These are phyloP conservation scores for Epizoanthus illoricatus DNA, from an alignment of 92 coral and sea anemone species.

Conservation along the genomic window DNA sequence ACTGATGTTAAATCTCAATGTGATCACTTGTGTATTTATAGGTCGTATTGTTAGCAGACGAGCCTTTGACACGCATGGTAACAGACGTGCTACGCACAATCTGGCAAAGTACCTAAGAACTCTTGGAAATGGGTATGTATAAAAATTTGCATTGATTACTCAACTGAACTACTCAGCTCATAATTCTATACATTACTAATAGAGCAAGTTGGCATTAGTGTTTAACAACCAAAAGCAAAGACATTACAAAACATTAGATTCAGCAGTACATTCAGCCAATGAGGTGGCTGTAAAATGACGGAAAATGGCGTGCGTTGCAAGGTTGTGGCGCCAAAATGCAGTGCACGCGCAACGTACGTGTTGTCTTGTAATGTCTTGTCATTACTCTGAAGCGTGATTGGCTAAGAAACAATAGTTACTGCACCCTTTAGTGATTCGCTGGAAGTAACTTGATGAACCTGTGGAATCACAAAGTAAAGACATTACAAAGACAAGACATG, in stretches of 20 bases:
- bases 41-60: constrained; percentile 16
- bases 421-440: too few relatives aligned
- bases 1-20: too few relatives aligned
- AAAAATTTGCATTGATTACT: not conserved
- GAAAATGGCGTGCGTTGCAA: not conserved
- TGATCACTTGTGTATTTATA: not conserved
- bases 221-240: not conserved
- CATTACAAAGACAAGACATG: too few relatives aligned
- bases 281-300: too few relatives aligned
- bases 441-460: too few relatives aligned
- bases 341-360: not conserved
- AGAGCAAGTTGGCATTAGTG: not conserved
- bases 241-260: too few relatives aligned
- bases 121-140: not conserved
- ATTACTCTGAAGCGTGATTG: too few relatives aligned
- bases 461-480: too few relatives aligned
- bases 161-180: not conserved
- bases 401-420: too few relatives aligned
- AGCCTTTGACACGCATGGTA: constrained; percentile 17
- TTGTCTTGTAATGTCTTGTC: not conserved
- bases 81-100: not conserved
- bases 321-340: not conserved
- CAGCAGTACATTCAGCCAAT: too few relatives aligned
- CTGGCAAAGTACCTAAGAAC: constrained; percentile 13
- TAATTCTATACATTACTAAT: not conserved